Evolutionary conservation across 2,888 invertebrate species (phyloP).

Genomic region (Himalopsyche tibetana): DNA sequence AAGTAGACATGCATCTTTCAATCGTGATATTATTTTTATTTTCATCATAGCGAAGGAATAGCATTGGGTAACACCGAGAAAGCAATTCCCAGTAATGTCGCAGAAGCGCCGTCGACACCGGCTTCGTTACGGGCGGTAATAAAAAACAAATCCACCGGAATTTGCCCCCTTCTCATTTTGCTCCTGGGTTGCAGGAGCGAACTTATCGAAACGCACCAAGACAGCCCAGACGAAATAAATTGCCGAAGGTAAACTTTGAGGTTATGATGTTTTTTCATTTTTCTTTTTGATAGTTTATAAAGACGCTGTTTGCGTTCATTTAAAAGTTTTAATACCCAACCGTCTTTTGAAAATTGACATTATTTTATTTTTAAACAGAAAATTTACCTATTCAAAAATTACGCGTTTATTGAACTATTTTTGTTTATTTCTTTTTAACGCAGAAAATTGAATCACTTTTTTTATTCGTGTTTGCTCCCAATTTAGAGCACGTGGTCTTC

Average conservation of each 20-base stretch:
- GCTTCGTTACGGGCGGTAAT: slow-evolving; percentile 23
- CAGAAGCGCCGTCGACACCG: neutral
- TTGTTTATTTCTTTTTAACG: too few relatives aligned
- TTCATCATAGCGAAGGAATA: neutral
- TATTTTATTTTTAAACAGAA: neutral
- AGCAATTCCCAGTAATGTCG: slow-evolving; percentile 26
- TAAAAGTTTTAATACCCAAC: neutral
- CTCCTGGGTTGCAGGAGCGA: neutral
- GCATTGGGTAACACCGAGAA: neutral
- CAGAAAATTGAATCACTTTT: too few relatives aligned
- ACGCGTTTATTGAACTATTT: too few relatives aligned
- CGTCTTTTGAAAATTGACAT: neutral
- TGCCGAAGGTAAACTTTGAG: slow-evolving; percentile 16
- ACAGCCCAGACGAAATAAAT: slow-evolving; percentile 9
- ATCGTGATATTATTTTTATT: neutral
- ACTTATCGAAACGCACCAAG: slow-evolving; percentile 16
- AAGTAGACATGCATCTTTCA: neutral
- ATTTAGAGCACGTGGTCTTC: too few relatives aligned
- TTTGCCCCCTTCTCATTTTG: neutral
- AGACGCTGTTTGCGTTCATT: neutral
- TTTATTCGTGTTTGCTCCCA: too few relatives aligned
- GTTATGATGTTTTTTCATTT: neutral
- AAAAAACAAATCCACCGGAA: slow-evolving; percentile 21
- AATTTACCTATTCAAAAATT: too few relatives aligned
- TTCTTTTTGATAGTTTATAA: neutral